Evolutionary conservation across 1,140 invertebrate genomes (phyloP).

Genomic region (Heliconius himera): DNA sequence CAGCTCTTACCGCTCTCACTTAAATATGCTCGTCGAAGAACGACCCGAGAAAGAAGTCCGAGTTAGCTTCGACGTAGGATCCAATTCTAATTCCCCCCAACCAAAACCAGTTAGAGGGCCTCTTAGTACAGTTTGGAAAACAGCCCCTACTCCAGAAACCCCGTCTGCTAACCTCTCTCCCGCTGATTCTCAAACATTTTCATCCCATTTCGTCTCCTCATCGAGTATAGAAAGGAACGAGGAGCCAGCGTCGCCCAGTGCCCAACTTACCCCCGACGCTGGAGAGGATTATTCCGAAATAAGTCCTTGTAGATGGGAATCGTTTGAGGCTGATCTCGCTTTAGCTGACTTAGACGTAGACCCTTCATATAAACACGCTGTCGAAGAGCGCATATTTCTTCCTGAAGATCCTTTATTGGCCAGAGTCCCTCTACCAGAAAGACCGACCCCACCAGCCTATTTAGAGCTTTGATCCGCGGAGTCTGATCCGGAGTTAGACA

Average conservation of each 20-base stretch:
- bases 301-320: slow-evolving; percentile 78
- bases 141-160: slow-evolving; percentile 82
- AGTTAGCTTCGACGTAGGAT: slow-evolving; percentile 77
- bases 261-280: slow-evolving; percentile 82
- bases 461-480: slow-evolving; percentile 77
- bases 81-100: slow-evolving; percentile 66
- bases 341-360: slow-evolving; percentile 78
- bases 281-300: slow-evolving; percentile 75
- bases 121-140: slow-evolving; percentile 72
- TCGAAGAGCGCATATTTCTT: slow-evolving; percentile 83
- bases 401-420: slow-evolving; percentile 72
- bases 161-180: slow-evolving; percentile 83
- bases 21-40: slow-evolving; percentile 76
- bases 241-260: slow-evolving; percentile 80
- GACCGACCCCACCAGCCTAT: slow-evolving; percentile 72
- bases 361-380: slow-evolving; percentile 81
- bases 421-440: slow-evolving; percentile 63
- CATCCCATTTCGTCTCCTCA: slow-evolving; percentile 83
- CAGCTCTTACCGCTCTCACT: slow-evolving; percentile 74
- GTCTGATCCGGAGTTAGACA: slow-evolving; percentile 75
- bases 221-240: slow-evolving; percentile 78
- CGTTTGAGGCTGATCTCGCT: slow-evolving; percentile 80
- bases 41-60: slow-evolving; percentile 71
- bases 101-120: slow-evolving; percentile 66
- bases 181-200: slow-evolving; percentile 82